Conservation (phyloP, 2,797 vertebrate species). For the Ficedula albicollis region DNA sequence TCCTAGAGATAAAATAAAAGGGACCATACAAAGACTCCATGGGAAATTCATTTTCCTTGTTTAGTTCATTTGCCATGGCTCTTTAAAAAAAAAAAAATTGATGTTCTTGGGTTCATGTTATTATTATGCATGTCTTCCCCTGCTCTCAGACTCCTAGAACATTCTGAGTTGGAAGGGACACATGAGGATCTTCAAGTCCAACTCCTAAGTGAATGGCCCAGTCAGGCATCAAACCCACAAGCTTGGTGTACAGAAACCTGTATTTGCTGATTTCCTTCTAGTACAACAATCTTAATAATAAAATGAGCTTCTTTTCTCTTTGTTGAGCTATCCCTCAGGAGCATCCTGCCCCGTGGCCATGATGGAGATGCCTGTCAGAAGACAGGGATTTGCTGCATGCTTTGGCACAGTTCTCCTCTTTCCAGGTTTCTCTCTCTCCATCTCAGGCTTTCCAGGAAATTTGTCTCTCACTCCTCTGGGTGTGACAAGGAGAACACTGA, state of each 20-base stretch:
- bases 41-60: background rate
- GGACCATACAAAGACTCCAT: background rate
- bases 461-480: background rate
- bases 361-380: background rate
- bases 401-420: background rate
- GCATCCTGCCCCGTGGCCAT: accelerated
- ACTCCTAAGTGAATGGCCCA: background rate
- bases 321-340: accelerated
- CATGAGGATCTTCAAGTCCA: background rate
- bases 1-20: background rate
- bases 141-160: background rate
- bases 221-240: background rate
- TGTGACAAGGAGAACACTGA: accelerated
- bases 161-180: no score
- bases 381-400: background rate
- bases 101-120: background rate
- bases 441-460: background rate
- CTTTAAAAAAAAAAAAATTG: background rate
- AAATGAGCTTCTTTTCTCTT: background rate
- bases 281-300: background rate
- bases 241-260: background rate
- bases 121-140: background rate
- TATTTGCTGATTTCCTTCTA: background rate
- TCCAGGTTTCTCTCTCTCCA: background rate
- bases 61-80: background rate